Conservation (phyloP, 2,113 vertebrate genomes). For the Noturus placidus region DNA sequence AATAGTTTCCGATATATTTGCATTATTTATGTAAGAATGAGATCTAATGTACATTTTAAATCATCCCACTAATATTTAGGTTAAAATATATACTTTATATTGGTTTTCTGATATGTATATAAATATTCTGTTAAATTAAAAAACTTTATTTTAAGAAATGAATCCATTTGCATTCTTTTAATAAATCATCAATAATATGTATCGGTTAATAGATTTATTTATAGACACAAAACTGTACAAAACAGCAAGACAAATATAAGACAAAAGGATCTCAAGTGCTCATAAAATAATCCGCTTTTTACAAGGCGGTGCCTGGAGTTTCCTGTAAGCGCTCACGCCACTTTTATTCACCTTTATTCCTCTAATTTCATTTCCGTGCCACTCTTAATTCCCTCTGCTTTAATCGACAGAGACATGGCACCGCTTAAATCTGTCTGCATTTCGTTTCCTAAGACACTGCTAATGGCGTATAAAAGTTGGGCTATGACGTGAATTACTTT, state of each 20-base stretch:
- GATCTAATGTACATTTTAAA: background rate
- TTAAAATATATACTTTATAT: background rate
- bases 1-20: background rate
- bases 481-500: constrained; percentile 61
- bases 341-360: constrained; percentile 31
- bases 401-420: constrained; percentile 48
- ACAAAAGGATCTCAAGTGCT: background rate
- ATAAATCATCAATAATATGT: background rate
- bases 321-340: constrained; percentile 18
- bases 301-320: background rate
- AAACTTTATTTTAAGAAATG: no score
- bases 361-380: constrained; percentile 30
- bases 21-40: background rate
- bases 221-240: background rate
- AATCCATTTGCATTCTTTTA: background rate
- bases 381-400: constrained; percentile 46
- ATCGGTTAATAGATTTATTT: background rate
- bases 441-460: constrained; percentile 49
- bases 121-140: no score
- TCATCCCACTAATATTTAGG: background rate
- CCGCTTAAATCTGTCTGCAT: constrained; percentile 47
- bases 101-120: background rate
- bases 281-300: background rate
- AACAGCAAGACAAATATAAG: background rate
- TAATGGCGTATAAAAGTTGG: constrained; percentile 61